Conservation (phyloP, 1,140 invertebrate species). For the Nasonia giraulti region DNA sequence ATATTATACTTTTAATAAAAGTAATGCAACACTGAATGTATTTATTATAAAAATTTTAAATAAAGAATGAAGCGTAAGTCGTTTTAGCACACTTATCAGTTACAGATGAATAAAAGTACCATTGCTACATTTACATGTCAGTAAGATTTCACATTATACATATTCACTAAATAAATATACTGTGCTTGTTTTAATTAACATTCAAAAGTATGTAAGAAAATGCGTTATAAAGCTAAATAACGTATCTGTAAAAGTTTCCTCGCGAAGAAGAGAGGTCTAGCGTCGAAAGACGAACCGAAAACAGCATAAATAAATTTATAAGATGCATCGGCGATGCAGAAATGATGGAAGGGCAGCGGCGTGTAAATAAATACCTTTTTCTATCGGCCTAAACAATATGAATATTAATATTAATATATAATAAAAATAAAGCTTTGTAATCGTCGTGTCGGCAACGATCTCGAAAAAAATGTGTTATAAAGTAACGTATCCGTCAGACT, state of each 20-base stretch:
- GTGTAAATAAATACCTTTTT: conserved; percentile 46
- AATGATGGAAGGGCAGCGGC: too few species aligned
- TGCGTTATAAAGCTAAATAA: background rate
- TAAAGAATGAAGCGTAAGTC: too few species aligned
- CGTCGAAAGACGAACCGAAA: background rate
- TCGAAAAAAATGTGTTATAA: conserved; percentile 16
- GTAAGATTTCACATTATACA: too few species aligned
- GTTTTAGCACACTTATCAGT: too few species aligned
- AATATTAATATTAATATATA: conserved; percentile 8
- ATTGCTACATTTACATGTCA: too few species aligned
- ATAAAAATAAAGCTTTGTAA: conserved; percentile 34
- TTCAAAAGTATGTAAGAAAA: too few species aligned
- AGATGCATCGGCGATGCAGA: background rate
- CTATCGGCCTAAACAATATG: conserved; percentile 43
- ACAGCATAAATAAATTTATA: background rate
- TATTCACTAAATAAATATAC: too few species aligned
- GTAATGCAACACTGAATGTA: too few species aligned
- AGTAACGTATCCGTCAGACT: conserved; percentile 36
- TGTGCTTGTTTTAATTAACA: background rate
- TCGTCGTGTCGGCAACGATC: conserved; percentile 32
- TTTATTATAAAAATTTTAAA: too few species aligned
- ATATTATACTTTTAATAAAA: too few species aligned
- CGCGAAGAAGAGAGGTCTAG: background rate
- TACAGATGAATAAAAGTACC: too few species aligned
- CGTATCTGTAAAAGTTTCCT: background rate